A percentile compares a stretch with the other conserved stretches of the same genome.
phyloP scores from a whole-genome alignment of 1,140 invertebrate genomes.

The Drosophila repletoides region DNA sequence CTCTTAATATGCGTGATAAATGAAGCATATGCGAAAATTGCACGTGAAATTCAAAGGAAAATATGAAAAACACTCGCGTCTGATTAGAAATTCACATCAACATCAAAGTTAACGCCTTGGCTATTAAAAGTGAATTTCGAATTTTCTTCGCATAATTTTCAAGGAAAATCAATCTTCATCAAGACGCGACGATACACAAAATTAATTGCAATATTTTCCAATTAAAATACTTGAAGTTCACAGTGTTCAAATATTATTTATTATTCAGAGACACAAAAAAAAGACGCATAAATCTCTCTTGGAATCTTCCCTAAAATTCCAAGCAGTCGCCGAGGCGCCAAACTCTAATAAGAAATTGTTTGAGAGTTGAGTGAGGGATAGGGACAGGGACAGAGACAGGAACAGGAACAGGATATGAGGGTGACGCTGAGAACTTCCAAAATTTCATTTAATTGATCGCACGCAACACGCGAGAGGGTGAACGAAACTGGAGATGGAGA shows the following conservation, averaged over 20 bases:
- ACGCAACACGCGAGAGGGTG: conserved; percentile 31
- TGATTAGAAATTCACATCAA: conserved; percentile 8
- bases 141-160: conserved; percentile 64
- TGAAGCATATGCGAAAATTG: conserved; percentile 23
- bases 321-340: conserved; percentile 24
- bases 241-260: conserved; percentile 27
- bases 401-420: conserved; percentile 29
- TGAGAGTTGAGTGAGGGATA: too few relatives aligned
- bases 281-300: conserved; percentile 39
- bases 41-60: conserved; percentile 42
- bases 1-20: background rate
- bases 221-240: conserved; percentile 42
- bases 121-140: conserved; percentile 54
- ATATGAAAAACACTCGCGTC: background rate
- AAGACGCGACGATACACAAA: conserved; percentile 24
- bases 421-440: conserved; percentile 34
- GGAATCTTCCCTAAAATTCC: background rate
- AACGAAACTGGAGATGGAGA: background rate
- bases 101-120: conserved; percentile 61
- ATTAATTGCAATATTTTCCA: conserved; percentile 52
- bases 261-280: conserved; percentile 12
- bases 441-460: conserved; percentile 67
- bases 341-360: conserved; percentile 69
- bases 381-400: conserved; percentile 29
- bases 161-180: conserved; percentile 71